Percentiles rank a stretch among this genome's conserved stretches.
These are phyloP conservation scores for Acipenser transmontanus DNA, from an alignment of 2,797 vertebrate genomes.

Conservation along the genomic window DNA sequence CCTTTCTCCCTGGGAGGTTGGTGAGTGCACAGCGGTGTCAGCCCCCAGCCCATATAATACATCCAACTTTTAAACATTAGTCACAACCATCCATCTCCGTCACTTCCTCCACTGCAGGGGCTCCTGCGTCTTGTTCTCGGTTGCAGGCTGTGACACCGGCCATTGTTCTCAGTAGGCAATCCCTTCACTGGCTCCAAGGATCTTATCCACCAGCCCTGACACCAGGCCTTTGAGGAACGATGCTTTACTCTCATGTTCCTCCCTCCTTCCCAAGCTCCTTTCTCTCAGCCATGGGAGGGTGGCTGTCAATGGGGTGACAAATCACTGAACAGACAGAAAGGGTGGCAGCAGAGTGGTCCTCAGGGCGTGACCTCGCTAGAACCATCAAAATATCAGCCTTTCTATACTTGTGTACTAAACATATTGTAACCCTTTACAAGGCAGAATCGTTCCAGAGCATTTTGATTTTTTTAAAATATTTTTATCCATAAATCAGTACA, in stretches of 20 bases:
- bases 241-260: slow-evolving; percentile 17
- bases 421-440: too few species aligned
- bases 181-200: slow-evolving; percentile 25
- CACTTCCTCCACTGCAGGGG: slow-evolving; percentile 20
- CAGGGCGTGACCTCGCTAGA: neutral
- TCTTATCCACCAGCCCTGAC: neutral
- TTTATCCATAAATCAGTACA: too few species aligned
- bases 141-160: slow-evolving; percentile 24
- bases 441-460: too few species aligned
- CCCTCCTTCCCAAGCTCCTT: slow-evolving; percentile 17
- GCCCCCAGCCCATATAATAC: slow-evolving; percentile 27
- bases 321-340: slow-evolving; percentile 31
- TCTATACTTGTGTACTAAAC: too few species aligned
- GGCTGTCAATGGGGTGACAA: slow-evolving; percentile 39
- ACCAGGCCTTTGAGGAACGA: slow-evolving; percentile 17
- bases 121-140: slow-evolving; percentile 28
- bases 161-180: slow-evolving; percentile 27
- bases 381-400: neutral
- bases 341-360: neutral
- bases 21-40: slow-evolving; percentile 36
- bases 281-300: slow-evolving; percentile 29
- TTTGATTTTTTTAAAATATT: too few species aligned
- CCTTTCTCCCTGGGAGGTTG: slow-evolving; percentile 43
- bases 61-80: slow-evolving; percentile 31
- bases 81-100: slow-evolving; percentile 32